A percentile compares a stretch with the other conserved stretches of the same genome.
Conservation (phyloP, 2,888 invertebrate genomes). For the Drosophila kokeensis region DNA sequence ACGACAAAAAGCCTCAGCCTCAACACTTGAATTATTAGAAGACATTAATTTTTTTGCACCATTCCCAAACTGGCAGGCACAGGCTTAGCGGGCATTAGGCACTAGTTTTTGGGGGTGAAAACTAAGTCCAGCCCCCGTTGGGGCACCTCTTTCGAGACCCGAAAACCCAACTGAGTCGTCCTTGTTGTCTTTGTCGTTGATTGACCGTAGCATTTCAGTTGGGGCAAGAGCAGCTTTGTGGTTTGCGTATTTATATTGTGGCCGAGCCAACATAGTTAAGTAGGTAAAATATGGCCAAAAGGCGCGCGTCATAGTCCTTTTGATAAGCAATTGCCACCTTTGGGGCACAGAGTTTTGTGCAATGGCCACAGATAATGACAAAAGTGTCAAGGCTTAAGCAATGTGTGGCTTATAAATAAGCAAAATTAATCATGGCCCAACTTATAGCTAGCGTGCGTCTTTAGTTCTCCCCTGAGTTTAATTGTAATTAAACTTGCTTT, state of each 20-base stretch:
- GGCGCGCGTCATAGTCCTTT: slow-evolving; percentile 23
- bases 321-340: slow-evolving; percentile 50
- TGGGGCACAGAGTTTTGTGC: slow-evolving; percentile 40
- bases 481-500: neutral
- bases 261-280: slow-evolving; percentile 42
- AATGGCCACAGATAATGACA: slow-evolving; percentile 47
- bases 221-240: slow-evolving; percentile 36
- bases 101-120: slow-evolving; percentile 34
- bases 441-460: neutral
- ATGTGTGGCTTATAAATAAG: slow-evolving; percentile 39
- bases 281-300: slow-evolving; percentile 51
- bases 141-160: slow-evolving; percentile 20
- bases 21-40: slow-evolving; percentile 69
- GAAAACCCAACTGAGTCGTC: neutral
- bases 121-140: neutral
- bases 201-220: slow-evolving; percentile 57
- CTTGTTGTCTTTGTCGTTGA: slow-evolving; percentile 24
- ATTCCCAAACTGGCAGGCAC: neutral
- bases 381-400: slow-evolving; percentile 31
- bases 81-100: slow-evolving; percentile 49
- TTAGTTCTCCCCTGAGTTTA: neutral
- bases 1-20: slow-evolving; percentile 15
- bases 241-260: slow-evolving; percentile 49
- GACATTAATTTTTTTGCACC: slow-evolving; percentile 63
- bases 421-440: slow-evolving; percentile 19